A percentile compares a stretch with the other conserved stretches of the same genome.
These are phyloP conservation scores for Tokudaia muenninki DNA, from an alignment of 2,797 vertebrate species.

Conservation along the genomic window DNA sequence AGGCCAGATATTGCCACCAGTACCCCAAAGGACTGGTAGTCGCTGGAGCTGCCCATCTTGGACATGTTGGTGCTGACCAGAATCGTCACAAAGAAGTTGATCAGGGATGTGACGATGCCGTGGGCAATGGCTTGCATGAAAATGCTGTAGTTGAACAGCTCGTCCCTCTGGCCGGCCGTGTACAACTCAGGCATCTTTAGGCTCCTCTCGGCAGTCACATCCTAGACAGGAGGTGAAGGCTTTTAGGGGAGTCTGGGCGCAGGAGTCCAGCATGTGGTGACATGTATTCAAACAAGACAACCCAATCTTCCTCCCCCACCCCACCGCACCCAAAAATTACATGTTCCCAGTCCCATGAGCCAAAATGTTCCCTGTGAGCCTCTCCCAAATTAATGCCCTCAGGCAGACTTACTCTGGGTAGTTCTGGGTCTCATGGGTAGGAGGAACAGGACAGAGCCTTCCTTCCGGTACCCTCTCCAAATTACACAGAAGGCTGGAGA, in stretches of 20 bases:
- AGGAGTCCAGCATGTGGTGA: neutral
- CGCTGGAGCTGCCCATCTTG: conserved; percentile 69
- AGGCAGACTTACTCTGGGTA: neutral
- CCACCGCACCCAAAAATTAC: neutral
- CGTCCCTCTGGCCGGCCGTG: conserved; percentile 87
- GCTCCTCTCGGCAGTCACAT: conserved; percentile 90
- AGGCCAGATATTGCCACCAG: conserved; percentile 89
- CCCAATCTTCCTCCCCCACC: neutral
- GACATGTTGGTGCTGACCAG: conserved; percentile 87
- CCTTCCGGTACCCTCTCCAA: neutral
- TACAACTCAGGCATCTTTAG: conserved; percentile 92
- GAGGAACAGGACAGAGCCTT: neutral
- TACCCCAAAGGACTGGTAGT: conserved; percentile 93
- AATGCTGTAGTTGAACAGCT: conserved; percentile 90
- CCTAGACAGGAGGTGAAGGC: conserved; percentile 85
- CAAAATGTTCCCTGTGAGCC: neutral
- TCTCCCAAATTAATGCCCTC: too few species aligned
- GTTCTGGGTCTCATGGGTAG: too few species aligned
- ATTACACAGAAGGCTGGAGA: neutral
- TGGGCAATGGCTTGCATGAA: conserved; percentile 89
- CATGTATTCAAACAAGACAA: neutral
- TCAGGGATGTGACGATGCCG: conserved; percentile 90
- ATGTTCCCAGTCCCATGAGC: neutral
- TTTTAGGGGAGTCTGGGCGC: neutral
- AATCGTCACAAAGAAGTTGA: conserved; percentile 91